These are phyloP conservation scores for Strix uralensis DNA, from an alignment of 2,113 vertebrate species.

Conservation along the genomic window DNA sequence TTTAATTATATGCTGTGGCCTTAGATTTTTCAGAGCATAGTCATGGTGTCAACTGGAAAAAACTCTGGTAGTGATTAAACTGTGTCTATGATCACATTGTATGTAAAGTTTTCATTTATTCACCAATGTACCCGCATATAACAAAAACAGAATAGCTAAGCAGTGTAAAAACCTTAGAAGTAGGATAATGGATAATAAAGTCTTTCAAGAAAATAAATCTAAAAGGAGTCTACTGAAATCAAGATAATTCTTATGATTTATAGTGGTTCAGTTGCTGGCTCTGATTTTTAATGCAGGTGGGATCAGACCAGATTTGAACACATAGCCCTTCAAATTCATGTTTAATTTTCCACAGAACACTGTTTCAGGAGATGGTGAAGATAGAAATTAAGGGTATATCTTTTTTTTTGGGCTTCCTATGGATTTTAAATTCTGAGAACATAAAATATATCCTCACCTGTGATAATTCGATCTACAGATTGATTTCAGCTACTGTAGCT, in stretches of 20 bases:
- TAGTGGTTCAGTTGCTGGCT: background rate
- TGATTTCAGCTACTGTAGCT: background rate
- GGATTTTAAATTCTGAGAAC: background rate
- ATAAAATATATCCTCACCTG: background rate
- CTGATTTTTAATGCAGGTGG: background rate
- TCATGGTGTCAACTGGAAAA: background rate
- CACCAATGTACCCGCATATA: background rate
- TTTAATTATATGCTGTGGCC: background rate
- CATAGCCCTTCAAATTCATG: background rate
- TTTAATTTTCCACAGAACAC: background rate
- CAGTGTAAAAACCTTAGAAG: background rate
- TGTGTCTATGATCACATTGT: background rate
- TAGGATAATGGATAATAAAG: background rate
- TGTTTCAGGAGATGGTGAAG: background rate
- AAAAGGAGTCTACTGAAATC: background rate
- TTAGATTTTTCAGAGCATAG: background rate
- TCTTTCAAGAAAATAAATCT: background rate
- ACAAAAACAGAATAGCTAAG: background rate
- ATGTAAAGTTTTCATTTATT: background rate
- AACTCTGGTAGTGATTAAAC: background rate
- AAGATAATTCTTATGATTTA: background rate
- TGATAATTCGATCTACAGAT: background rate
- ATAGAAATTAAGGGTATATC: background rate
- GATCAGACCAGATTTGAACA: background rate
- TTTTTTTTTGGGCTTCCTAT: background rate